Base-by-base conservation (phyloP, 2,113 vertebrate genomes). In the Pogona vitticeps region DNA sequence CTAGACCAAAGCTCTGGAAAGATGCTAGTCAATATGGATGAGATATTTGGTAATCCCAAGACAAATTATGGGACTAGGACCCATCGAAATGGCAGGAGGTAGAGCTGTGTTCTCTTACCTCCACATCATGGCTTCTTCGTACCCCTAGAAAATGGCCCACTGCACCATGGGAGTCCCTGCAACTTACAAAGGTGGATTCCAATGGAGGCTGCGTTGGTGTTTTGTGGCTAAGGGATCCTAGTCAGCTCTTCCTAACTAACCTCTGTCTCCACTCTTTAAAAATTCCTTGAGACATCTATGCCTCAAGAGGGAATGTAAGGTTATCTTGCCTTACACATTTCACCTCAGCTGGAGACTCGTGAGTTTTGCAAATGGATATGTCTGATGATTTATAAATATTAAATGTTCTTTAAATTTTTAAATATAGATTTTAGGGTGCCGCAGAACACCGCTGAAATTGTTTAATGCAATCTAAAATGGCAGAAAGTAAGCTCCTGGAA, bases 331-430 rank as follows among this genome's bases (percentile, higher is more conserved):
- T 68, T 13, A 20, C 13, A n/a, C 67, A 28, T 56, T 68, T 56
- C n/a, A 38, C n/a, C n/a, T 42, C n/a, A 36, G 17, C 2, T 10
- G 63, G 61, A 67, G 31, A n/a, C n/a, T n/a, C 21, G 67, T 77
- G 40, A 75, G 52, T 42, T 15, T 6, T 21, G 38, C 33, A 84
- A 71, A 26, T 1, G 40, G 82, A 67, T 31, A 28, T 17, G 59
- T n/a, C 80, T 82, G 46, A 85, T 78, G 75, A 68, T 68, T 75
- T 3, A 83, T 71, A 87, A 63, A 18, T 65, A n/a, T 1, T 81
- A 52, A 58, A 75, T 15, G 89, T 76, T 79, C 36, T 68, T 78
- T 84, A 85, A 85, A 85, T 56, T 85, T 85, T 85, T 77, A 85
- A 67, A 42, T 1, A 88, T 59, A 79, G 80, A 23, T 20, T 8